A percentile compares a stretch with the other conserved stretches of the same genome.
These are phyloP conservation scores for Lytechinus pictus DNA, from an alignment of 35 echinoderm and acorn worm genomes.

Conservation along the genomic window DNA sequence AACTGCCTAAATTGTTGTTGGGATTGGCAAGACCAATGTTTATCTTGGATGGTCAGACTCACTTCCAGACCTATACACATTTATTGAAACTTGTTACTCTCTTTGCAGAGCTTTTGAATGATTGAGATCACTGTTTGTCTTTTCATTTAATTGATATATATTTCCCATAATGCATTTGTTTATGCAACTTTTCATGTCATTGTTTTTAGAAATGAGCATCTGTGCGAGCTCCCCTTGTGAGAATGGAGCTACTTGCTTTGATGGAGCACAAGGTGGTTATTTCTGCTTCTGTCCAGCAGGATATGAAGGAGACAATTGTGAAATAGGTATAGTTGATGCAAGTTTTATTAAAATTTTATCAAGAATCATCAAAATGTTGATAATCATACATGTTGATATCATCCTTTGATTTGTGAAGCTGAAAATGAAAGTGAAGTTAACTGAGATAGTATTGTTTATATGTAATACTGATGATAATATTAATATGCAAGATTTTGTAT, in stretches of 20 bases:
- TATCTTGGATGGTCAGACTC: too few species aligned
- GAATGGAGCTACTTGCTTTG: constrained; percentile 69
- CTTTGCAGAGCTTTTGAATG: too few species aligned
- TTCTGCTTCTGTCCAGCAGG: constrained; percentile 61
- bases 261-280: constrained; percentile 47
- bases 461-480: neutral
- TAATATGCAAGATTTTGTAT: neutral
- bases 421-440: neutral
- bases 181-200: neutral
- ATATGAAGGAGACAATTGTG: constrained; percentile 70
- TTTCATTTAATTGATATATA: too few species aligned
- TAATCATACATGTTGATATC: neutral
- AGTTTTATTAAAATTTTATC: neutral
- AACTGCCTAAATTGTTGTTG: too few species aligned
- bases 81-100: too few species aligned
- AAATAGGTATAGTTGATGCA: constrained; percentile 58
- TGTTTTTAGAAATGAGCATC: constrained; percentile 11
- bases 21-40: too few species aligned
- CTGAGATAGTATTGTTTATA: neutral
- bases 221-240: constrained; percentile 60
- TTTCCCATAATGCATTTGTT: too few species aligned
- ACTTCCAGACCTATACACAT: too few species aligned
- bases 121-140: too few species aligned
- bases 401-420: neutral
- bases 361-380: neutral